phyloP scores from a whole-genome alignment of 2,113 vertebrate genomes.

The Syngnathus scovelli region DNA sequence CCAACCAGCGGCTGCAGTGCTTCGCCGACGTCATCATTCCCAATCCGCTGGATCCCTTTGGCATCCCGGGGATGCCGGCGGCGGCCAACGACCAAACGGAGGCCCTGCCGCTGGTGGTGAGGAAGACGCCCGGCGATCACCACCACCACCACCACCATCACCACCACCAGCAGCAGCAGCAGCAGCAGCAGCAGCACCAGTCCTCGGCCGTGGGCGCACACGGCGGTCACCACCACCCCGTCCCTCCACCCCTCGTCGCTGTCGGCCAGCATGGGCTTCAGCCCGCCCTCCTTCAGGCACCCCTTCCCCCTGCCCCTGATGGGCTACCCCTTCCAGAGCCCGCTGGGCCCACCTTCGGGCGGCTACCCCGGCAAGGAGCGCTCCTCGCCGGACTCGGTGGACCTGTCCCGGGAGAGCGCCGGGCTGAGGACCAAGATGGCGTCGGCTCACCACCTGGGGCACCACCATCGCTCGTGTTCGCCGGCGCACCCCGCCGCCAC shows the following conservation, averaged over 20 bases:
- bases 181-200: conserved; percentile 85
- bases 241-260: conserved; percentile 91
- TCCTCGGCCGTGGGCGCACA: conserved; percentile 81
- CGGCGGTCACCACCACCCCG: conserved; percentile 83
- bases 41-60: conserved; percentile 87
- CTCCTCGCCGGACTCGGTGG: conserved; percentile 91
- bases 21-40: conserved; percentile 98
- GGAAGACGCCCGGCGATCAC: conserved; percentile 90
- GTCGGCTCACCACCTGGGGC: conserved; percentile 81
- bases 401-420: conserved; percentile 91
- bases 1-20: conserved; percentile 94
- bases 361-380: conserved; percentile 88
- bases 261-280: conserved; percentile 86
- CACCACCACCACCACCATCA: conserved; percentile 91
- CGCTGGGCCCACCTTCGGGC: conserved; percentile 80
- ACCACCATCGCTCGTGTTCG: conserved; percentile 87
- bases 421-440: conserved; percentile 98
- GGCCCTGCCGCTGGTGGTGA: conserved; percentile 91
- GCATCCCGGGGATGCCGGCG: conserved; percentile 78
- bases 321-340: conserved; percentile 95
- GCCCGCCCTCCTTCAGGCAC: conserved; percentile 90
- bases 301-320: conserved; percentile 92
- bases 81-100: conserved; percentile 90
- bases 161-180: conserved; percentile 76
- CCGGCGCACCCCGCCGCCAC: conserved; percentile 87